phyloP scores from a whole-genome alignment of 2,113 vertebrate species.

The Anas platyrhynchos region DNA sequence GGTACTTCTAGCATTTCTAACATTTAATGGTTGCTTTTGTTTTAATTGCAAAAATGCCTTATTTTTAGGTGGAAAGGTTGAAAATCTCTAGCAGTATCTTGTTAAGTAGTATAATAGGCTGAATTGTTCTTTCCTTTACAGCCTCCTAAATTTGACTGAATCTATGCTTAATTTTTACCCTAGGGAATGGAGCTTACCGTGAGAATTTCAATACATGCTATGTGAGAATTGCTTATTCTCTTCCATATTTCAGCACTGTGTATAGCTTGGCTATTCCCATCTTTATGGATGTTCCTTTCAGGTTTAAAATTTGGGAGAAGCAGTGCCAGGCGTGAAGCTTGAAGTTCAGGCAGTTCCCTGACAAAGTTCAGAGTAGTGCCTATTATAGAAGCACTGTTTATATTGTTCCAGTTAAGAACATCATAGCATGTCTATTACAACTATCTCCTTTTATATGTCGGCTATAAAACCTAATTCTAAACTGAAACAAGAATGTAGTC shows the following conservation, averaged over 20 bases:
- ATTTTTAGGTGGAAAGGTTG: background rate
- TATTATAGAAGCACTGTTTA: conserved; percentile 35
- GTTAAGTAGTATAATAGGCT: background rate
- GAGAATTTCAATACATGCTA: background rate
- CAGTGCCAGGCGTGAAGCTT: background rate
- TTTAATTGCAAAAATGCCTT: conserved; percentile 34
- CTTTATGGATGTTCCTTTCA: background rate
- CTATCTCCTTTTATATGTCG: background rate
- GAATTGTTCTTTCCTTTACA: background rate
- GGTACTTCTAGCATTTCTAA: background rate
- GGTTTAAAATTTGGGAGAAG: background rate
- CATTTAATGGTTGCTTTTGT: conserved; percentile 9
- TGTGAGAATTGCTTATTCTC: background rate
- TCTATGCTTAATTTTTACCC: background rate
- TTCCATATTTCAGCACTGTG: background rate
- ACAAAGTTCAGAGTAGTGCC: background rate
- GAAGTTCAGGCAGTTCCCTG: conserved; percentile 20
- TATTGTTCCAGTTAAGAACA: background rate
- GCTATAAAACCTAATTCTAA: conserved; percentile 18
- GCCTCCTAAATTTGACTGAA: background rate
- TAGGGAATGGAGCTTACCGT: background rate
- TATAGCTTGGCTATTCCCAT: background rate
- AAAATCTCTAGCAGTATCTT: background rate
- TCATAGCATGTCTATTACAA: conserved; percentile 7
- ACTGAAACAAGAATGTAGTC: background rate